phyloP scores from a whole-genome alignment of 2,113 vertebrate species.

The Nothocercus nigrocapillus region DNA sequence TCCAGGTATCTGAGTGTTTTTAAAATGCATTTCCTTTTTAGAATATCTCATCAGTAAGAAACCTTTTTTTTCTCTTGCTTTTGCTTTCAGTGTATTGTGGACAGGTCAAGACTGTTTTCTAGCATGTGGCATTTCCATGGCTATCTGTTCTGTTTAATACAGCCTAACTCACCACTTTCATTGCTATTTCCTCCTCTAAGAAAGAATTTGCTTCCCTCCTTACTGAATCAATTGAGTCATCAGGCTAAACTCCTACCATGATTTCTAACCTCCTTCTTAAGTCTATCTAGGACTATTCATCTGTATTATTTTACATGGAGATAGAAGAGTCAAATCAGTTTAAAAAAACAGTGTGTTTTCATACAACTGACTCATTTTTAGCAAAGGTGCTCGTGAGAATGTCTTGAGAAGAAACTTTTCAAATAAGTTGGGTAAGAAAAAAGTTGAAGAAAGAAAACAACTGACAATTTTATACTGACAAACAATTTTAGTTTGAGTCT shows the following conservation, averaged over 20 bases:
- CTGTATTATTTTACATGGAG: neutral
- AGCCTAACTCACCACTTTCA: neutral
- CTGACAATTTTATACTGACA: neutral
- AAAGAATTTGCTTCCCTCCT: neutral
- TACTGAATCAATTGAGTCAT: neutral
- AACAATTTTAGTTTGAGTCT: neutral
- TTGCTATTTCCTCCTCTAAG: neutral
- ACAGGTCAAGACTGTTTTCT: neutral
- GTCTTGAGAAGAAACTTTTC: neutral
- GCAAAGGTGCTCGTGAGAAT: neutral
- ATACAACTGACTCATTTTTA: neutral
- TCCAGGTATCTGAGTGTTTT: neutral
- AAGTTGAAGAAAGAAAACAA: neutral
- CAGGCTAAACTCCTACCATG: neutral
- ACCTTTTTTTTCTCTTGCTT: neutral
- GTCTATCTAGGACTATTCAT: neutral
- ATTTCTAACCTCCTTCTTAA: neutral
- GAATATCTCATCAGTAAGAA: neutral
- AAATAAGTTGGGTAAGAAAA: neutral
- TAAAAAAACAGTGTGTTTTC: neutral
- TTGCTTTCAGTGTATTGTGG: neutral
- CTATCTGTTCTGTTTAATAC: neutral
- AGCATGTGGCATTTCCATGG: neutral
- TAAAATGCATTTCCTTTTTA: neutral
- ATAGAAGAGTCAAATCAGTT: neutral